Percentiles rank a stretch among this genome's conserved stretches.
Evolutionary conservation across 2,888 invertebrate genomes (phyloP).

Genomic region (Isoperla grammatica): DNA sequence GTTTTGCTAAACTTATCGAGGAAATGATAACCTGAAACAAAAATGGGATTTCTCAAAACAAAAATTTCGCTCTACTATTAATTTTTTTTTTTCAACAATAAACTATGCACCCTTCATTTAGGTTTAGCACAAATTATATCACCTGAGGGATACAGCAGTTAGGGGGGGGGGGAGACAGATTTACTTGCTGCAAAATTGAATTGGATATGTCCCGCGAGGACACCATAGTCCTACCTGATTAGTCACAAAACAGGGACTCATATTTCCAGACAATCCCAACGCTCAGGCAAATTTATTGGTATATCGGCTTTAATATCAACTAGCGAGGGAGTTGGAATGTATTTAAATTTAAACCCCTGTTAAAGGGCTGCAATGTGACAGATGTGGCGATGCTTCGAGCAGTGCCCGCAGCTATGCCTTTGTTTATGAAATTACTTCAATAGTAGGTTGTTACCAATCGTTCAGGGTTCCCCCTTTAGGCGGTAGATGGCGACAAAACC

Average conservation of each 20-base stretch:
- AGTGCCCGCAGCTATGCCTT: constrained; percentile 7
- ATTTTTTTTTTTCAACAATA: no score
- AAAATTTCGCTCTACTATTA: no score
- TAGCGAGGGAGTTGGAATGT: neutral
- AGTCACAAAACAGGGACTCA: neutral
- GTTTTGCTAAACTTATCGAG: no score
- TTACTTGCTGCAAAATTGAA: no score
- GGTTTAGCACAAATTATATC: no score
- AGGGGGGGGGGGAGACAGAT: no score
- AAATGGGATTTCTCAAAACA: no score
- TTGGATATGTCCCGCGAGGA: neutral
- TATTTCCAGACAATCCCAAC: neutral
- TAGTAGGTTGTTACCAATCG: constrained; percentile 12
- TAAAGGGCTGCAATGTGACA: constrained; percentile 6
- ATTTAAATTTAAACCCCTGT: constrained; percentile 3
- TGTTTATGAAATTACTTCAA: constrained; percentile 14
- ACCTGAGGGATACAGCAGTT: no score
- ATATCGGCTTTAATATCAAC: neutral
- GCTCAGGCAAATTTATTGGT: neutral
- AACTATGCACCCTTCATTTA: no score
- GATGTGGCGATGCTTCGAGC: neutral
- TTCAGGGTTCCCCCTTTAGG: neutral
- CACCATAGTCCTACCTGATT: neutral
- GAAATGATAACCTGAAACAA: no score
- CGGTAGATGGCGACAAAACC: neutral